These are phyloP conservation scores for Lysiphlebus fabarum DNA, from an alignment of 1,140 invertebrate genomes.

Conservation along the genomic window DNA sequence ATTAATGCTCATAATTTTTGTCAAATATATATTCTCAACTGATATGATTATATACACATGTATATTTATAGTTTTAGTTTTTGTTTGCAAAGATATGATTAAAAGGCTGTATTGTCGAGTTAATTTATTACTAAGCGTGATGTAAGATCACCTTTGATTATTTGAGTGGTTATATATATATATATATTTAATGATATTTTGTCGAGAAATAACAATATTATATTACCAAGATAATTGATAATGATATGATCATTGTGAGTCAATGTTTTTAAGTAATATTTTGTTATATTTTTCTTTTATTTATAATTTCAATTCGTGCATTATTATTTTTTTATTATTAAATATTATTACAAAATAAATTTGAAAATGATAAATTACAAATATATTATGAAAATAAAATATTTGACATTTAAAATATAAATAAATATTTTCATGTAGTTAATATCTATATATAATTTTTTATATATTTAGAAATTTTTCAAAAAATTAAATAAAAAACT, in stretches of 20 bases:
- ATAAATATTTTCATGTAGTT: too few species aligned
- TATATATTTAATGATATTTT: conserved; percentile 3
- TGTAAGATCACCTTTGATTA: conserved; percentile 31
- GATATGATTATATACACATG: not conserved
- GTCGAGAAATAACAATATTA: conserved; percentile 2
- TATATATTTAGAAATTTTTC: too few species aligned
- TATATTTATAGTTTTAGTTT: conserved; percentile 13
- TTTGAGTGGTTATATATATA: conserved; percentile 30
- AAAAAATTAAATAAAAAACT: too few species aligned
- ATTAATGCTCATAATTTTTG: not conserved
- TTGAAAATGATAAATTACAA: too few species aligned
- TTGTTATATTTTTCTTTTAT: too few species aligned
- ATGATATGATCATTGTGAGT: not conserved
- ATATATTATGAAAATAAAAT: too few species aligned
- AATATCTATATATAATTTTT: too few species aligned
- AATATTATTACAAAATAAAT: too few species aligned
- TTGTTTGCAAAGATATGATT: not conserved
- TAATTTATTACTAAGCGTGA: conserved; percentile 32
- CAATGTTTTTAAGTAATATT: too few species aligned
- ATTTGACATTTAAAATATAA: too few species aligned
- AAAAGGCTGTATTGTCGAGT: conserved; percentile 9
- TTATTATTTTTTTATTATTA: too few species aligned
- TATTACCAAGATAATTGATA: conserved; percentile 1
- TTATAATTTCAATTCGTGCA: too few species aligned
- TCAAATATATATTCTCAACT: not conserved